Percentiles rank a stretch among this genome's conserved stretches.
These are phyloP conservation scores for Xylota segnis DNA, from an alignment of 2,888 invertebrate genomes.

Conservation along the genomic window DNA sequence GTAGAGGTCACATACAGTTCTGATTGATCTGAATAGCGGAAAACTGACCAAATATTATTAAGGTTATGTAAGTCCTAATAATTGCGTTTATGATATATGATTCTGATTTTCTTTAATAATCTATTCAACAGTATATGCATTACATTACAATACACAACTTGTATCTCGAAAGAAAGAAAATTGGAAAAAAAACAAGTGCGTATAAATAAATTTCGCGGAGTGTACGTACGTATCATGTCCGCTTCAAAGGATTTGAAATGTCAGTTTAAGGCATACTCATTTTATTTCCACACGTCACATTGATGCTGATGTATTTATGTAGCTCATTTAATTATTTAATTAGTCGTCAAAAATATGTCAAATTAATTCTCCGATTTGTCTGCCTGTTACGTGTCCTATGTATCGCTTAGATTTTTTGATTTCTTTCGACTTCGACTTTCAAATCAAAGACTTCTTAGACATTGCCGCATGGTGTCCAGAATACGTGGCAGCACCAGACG, in stretches of 20 bases:
- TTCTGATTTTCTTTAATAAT: too few species aligned
- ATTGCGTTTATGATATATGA: too few species aligned
- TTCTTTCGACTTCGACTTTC: conserved; percentile 55
- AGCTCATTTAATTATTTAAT: conserved; percentile 75
- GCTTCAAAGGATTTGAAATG: conserved; percentile 43
- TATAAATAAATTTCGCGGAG: too few species aligned
- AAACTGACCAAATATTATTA: too few species aligned
- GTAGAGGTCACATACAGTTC: too few species aligned
- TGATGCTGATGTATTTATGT: conserved; percentile 73
- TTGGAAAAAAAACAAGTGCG: too few species aligned
- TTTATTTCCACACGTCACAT: conserved; percentile 39
- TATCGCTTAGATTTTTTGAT: conserved; percentile 66
- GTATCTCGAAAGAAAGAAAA: too few species aligned
- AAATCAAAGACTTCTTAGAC: conserved; percentile 68
- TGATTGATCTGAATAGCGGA: too few species aligned
- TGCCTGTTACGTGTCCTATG: conserved; percentile 70
- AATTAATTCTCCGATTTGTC: conserved; percentile 76
- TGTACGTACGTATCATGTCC: conserved; percentile 78
- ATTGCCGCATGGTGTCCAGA: conserved; percentile 68
- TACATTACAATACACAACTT: too few species aligned
- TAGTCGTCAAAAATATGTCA: conserved; percentile 76
- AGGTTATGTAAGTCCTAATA: too few species aligned
- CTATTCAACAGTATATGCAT: too few species aligned
- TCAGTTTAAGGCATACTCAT: conserved; percentile 13
- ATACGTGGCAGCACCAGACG: conserved; percentile 42